Percentiles rank a stretch among this genome's conserved stretches.
Conservation (phyloP, 2,888 invertebrate genomes). For the Drosophila hamatofila region DNA sequence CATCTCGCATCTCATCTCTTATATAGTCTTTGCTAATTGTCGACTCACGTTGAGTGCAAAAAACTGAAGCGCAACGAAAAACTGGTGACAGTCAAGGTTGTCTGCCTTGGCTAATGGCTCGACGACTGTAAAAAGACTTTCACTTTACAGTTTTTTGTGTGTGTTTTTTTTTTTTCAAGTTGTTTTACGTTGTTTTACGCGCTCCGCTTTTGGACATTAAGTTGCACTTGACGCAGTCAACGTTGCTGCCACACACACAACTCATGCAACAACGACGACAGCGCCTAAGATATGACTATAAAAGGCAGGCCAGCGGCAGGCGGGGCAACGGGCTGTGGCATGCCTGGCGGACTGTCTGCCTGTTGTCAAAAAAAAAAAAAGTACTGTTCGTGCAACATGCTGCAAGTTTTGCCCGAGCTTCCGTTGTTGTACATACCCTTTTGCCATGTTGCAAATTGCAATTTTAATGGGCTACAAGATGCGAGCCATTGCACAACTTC, state of each 20-base stretch:
- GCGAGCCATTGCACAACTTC: constrained; percentile 33
- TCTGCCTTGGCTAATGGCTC: constrained; percentile 57
- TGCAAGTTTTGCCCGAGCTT: constrained; percentile 36
- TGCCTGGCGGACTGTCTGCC: constrained; percentile 43
- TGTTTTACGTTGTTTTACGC: constrained; percentile 35
- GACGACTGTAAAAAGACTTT: constrained; percentile 61
- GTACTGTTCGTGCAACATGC: constrained; percentile 51
- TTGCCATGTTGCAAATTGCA: constrained; percentile 45
- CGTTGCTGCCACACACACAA: constrained; percentile 67
- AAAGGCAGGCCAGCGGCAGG: constrained; percentile 22
- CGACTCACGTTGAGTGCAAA: constrained; percentile 12
- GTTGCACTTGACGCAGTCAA: constrained; percentile 60
- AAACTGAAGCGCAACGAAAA: constrained; percentile 14
- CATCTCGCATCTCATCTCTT: constrained; percentile 25
- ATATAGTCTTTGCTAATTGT: constrained; percentile 45
- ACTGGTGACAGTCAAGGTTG: constrained; percentile 71
- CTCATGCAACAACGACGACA: constrained; percentile 48
- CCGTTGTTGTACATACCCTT: constrained; percentile 24
- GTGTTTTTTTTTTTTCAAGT: constrained; percentile 23
- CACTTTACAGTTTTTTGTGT: constrained; percentile 55
- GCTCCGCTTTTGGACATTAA: constrained; percentile 71
- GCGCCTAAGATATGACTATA: constrained; percentile 59
- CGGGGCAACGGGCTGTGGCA: constrained; percentile 4
- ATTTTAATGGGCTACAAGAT: constrained; percentile 56
- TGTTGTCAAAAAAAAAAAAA: constrained; percentile 56